Conservation (phyloP, 2,888 invertebrate species). For the Nemotelus nigrinus region DNA sequence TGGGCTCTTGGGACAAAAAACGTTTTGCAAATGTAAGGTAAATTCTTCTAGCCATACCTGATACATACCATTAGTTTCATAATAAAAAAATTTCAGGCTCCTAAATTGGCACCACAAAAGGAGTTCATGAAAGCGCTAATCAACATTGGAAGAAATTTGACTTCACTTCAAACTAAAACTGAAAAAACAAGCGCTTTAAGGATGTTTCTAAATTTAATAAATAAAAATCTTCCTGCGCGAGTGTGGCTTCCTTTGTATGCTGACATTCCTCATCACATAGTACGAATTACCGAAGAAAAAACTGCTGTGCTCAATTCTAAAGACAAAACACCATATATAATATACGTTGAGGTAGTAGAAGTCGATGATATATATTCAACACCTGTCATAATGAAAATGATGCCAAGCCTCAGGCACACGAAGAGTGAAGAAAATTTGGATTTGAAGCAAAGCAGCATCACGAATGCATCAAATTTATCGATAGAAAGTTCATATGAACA, state of each 20-base stretch:
- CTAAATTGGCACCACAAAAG: conserved; percentile 82
- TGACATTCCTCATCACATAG: conserved; percentile 87
- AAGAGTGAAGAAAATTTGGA: conserved; percentile 92
- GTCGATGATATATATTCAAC: conserved; percentile 83
- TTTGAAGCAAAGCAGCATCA: conserved; percentile 56
- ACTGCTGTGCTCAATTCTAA: conserved; percentile 99
- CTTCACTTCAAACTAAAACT: conserved; percentile 86
- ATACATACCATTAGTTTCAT: conserved; percentile 31
- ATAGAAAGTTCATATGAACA: conserved; percentile 53
- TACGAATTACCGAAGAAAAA: conserved; percentile 95
- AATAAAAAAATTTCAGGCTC: conserved; percentile 70
- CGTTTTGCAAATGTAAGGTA: conserved; percentile 81
- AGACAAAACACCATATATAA: conserved; percentile 88
- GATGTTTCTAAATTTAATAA: conserved; percentile 91
- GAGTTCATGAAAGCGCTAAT: conserved; percentile 90
- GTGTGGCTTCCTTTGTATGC: conserved; percentile 97
- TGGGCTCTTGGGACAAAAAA: conserved; percentile 78
- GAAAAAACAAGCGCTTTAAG: conserved; percentile 91
- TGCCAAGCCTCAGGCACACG: conserved; percentile 88
- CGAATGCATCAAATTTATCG: conserved; percentile 47
- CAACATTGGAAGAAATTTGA: conserved; percentile 84
- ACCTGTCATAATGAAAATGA: conserved; percentile 88
- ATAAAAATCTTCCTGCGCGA: conserved; percentile 95
- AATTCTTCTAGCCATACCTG: conserved; percentile 56
- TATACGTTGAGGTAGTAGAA: conserved; percentile 96